phyloP scores from a whole-genome alignment of 1,140 invertebrate species.

The Paracyclopina nana region DNA sequence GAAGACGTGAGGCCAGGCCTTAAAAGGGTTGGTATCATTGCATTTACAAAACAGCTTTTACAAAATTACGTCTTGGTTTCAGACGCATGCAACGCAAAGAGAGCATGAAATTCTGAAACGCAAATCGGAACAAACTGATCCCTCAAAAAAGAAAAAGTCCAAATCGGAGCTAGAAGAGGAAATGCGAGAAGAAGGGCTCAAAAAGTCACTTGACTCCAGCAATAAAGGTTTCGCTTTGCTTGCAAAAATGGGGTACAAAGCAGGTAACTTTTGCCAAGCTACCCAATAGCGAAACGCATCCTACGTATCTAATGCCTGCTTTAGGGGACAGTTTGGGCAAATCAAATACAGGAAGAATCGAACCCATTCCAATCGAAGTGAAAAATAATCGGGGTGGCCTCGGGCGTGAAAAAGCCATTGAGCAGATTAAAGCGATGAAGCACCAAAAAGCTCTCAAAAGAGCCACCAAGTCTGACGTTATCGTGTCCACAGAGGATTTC shows the following conservation, averaged over 20 bases:
- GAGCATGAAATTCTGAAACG: not conserved
- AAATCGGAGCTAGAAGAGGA: not conserved
- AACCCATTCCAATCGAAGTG: not conserved
- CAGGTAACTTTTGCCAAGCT: not conserved
- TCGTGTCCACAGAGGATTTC: not conserved
- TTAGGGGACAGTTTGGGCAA: not conserved
- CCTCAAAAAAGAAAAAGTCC: not conserved
- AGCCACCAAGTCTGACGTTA: not conserved
- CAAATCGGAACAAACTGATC: not conserved
- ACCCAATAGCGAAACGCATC: not conserved
- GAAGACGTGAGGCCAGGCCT: not conserved
- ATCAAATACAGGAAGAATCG: not conserved
- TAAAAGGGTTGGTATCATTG: not conserved
- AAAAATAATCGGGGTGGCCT: not conserved
- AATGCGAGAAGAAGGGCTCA: not conserved
- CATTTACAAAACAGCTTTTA: not conserved
- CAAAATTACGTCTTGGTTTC: not conserved
- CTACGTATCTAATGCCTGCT: not conserved
- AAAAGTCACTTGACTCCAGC: not conserved
- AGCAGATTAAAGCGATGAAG: too few species aligned
- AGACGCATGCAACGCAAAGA: not conserved
- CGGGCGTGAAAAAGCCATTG: not conserved
- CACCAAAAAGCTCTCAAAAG: not conserved
- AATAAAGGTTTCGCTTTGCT: not conserved
- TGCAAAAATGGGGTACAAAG: not conserved